Percentiles rank a stretch among this genome's conserved stretches.
Conservation (phyloP, 1,140 invertebrate genomes). For the Helicoverpa armigera region DNA sequence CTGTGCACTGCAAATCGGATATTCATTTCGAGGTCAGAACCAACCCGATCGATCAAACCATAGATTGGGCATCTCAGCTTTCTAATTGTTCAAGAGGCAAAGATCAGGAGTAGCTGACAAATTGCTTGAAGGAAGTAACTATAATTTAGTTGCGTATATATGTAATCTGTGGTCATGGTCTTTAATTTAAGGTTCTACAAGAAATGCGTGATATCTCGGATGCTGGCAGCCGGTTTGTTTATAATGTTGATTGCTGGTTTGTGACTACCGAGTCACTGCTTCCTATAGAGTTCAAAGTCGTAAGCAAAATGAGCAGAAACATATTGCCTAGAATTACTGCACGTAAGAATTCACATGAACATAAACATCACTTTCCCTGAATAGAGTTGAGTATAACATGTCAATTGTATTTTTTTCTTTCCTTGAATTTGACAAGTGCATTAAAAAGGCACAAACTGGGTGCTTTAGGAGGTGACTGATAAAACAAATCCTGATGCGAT, state of each 20-base stretch:
- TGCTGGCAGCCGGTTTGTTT: constrained; percentile 18
- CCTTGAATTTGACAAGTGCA: no score
- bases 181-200: constrained; percentile 32
- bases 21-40: background rate
- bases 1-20: constrained; percentile 14
- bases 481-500: no score
- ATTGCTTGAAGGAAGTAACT: constrained; percentile 28
- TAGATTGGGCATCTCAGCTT: constrained; percentile 23
- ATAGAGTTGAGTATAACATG: no score
- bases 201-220: constrained; percentile 5
- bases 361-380: no score
- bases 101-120: constrained; percentile 25
- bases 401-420: no score
- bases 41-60: constrained; percentile 12
- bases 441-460: no score
- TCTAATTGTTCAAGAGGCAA: constrained; percentile 29
- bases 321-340: background rate
- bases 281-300: background rate
- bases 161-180: constrained; percentile 32
- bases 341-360: no score
- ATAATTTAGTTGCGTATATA: background rate
- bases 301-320: background rate
- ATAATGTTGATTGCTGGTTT: background rate
- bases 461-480: no score
- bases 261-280: background rate